These are phyloP conservation scores for Harpalus rubripes DNA, from an alignment of 2,888 invertebrate species.

Conservation along the genomic window DNA sequence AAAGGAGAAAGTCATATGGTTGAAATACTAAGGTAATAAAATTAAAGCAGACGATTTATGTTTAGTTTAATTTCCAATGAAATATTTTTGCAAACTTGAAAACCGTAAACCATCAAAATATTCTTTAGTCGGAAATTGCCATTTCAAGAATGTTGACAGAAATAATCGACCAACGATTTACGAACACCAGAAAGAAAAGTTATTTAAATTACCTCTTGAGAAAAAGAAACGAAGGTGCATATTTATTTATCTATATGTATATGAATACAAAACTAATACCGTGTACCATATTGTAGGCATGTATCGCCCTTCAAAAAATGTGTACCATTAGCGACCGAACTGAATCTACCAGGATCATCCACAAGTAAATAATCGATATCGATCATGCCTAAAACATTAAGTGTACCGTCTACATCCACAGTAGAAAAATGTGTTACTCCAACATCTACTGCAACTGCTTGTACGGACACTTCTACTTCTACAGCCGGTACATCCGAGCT, in stretches of 20 bases:
- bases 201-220: conserved; percentile 4
- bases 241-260: background rate
- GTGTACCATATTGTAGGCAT: conserved; percentile 10
- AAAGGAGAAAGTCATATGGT: conserved; percentile 9
- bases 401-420: conserved; percentile 11
- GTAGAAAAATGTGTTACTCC: background rate
- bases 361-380: conserved; percentile 10
- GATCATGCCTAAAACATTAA: conserved; percentile 8
- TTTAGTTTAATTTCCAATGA: too few relatives aligned
- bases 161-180: conserved; percentile 25
- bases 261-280: conserved; percentile 1
- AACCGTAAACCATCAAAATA: conserved; percentile 26
- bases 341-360: background rate
- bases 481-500: conserved; percentile 9
- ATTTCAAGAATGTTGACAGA: conserved; percentile 21
- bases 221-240: conserved; percentile 21
- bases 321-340: conserved; percentile 17
- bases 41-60: too few relatives aligned
- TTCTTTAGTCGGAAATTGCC: conserved; percentile 19
- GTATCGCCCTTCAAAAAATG: conserved; percentile 19
- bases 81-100: background rate
- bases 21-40: background rate
- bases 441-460: conserved; percentile 5
- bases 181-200: conserved; percentile 17
- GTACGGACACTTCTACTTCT: conserved; percentile 17